Conservation (phyloP, 2,888 invertebrate species). For the Chrysolina haemoptera region DNA sequence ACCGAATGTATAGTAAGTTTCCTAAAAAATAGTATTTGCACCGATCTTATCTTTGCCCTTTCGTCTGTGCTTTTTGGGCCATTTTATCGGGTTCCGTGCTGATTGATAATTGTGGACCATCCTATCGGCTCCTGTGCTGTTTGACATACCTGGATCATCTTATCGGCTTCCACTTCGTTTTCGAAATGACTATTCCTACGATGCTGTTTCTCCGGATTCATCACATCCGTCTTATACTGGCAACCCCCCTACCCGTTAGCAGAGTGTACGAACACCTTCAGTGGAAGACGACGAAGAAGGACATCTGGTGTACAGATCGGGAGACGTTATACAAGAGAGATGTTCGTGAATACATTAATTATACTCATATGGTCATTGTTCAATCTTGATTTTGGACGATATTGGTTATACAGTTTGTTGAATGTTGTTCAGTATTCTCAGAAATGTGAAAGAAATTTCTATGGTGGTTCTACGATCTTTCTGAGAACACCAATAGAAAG, state of each 20-base stretch:
- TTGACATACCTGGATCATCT: neutral
- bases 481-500: no score
- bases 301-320: slow-evolving; percentile 99
- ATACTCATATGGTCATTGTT: slow-evolving; percentile 7
- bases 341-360: slow-evolving; percentile 88
- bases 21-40: neutral
- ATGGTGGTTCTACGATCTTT: no score
- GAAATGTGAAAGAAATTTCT: neutral
- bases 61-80: slow-evolving; percentile 20
- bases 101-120: slow-evolving; percentile 8
- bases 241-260: neutral
- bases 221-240: neutral
- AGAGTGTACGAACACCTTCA: slow-evolving; percentile 91
- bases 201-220: neutral
- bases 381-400: neutral
- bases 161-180: neutral
- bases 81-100: slow-evolving; percentile 11
- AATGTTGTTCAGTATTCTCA: neutral
- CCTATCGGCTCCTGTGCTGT: slow-evolving; percentile 11
- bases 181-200: neutral
- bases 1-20: neutral
- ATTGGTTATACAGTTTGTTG: neutral
- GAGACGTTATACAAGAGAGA: slow-evolving; percentile 99
- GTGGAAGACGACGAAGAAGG: slow-evolving; percentile 99
- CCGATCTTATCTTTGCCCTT: slow-evolving; percentile 19